phyloP scores from a whole-genome alignment of 2,888 invertebrate genomes.

The Ptilodon capucinus region DNA sequence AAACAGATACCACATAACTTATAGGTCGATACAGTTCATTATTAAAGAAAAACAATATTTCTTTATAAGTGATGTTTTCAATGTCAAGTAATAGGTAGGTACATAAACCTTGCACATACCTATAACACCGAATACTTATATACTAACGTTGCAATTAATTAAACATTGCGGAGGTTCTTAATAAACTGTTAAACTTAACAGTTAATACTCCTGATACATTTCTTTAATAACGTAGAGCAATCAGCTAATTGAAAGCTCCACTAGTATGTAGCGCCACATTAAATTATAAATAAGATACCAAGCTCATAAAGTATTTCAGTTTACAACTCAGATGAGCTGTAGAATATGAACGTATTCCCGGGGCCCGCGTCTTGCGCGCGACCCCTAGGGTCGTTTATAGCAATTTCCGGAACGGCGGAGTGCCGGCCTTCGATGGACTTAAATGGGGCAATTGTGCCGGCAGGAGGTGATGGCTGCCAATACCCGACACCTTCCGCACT shows the following conservation, averaged over 20 bases:
- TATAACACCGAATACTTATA: too few species aligned
- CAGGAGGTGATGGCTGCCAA: conserved; percentile 60
- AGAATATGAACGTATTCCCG: neutral
- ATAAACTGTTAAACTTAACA: too few species aligned
- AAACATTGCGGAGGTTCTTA: too few species aligned
- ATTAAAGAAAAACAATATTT: too few species aligned
- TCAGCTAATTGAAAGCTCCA: neutral
- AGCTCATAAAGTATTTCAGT: neutral
- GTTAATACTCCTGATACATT: neutral
- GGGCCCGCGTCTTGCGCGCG: conserved; percentile 12
- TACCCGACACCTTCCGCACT: conserved; percentile 53
- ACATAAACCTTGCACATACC: too few species aligned
- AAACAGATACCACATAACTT: too few species aligned
- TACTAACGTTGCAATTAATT: too few species aligned
- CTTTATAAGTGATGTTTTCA: too few species aligned
- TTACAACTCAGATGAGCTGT: neutral
- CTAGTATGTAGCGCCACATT: neutral
- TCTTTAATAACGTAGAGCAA: neutral
- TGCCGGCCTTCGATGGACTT: conserved; percentile 40
- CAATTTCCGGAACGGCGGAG: conserved; percentile 48
- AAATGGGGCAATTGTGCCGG: conserved; percentile 68
- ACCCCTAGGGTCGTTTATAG: conserved; percentile 40
- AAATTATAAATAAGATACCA: neutral
- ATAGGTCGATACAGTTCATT: too few species aligned
- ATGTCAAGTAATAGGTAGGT: too few species aligned